Percentiles rank a stretch among this genome's conserved stretches.
These are phyloP conservation scores for Jacana jacana DNA, from an alignment of 2,113 vertebrate genomes.

Conservation along the genomic window DNA sequence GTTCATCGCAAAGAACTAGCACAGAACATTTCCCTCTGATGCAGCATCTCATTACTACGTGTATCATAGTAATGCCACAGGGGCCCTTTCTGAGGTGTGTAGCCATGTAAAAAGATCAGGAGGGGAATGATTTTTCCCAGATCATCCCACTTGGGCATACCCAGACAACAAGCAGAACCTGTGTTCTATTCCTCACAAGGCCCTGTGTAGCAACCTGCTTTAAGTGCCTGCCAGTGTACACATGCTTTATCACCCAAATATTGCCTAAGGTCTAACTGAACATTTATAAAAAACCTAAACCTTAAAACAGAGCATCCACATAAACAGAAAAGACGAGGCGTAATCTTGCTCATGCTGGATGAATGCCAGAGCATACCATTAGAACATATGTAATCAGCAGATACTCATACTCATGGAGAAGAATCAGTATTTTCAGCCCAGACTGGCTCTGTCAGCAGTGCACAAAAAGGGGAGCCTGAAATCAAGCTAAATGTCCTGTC, in stretches of 20 bases:
- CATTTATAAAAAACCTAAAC: neutral
- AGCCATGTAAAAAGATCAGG: neutral
- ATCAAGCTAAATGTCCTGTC: neutral
- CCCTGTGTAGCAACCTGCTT: neutral
- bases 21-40: neutral
- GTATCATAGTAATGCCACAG: neutral
- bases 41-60: neutral
- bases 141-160: neutral
- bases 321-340: neutral
- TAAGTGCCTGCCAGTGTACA: neutral
- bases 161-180: neutral
- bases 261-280: neutral
- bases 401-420: neutral
- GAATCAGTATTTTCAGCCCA: neutral
- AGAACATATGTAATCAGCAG: neutral
- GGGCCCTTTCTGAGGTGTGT: neutral
- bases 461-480: neutral
- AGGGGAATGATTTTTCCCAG: neutral
- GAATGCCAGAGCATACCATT: neutral
- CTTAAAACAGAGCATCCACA: neutral
- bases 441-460: neutral
- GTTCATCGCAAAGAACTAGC: neutral
- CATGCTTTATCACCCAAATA: neutral
- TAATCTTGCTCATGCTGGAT: neutral
- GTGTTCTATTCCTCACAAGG: neutral